Base-by-base conservation (phyloP, 92 coral and sea anemone genomes). In the Porites divaricata region DNA sequence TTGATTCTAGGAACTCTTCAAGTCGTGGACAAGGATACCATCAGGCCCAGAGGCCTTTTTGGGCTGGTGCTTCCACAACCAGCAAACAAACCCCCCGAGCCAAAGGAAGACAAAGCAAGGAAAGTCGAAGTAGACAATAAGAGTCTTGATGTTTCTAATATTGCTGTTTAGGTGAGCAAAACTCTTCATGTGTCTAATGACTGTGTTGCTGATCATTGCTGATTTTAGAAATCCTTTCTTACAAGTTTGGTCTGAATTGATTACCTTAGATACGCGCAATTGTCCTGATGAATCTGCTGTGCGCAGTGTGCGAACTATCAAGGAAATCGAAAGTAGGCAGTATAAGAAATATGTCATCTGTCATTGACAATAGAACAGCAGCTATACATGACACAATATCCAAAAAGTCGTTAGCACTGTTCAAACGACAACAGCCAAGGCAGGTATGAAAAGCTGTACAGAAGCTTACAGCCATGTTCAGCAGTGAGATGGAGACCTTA, bases 1-100 rank as follows among this genome's bases (percentile, higher is more conserved):
- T 62, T 62, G 66, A 62, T 62, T 5, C 67, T 16, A 14, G 25
- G n/a, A 5, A 62, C 22, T 62, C 54, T 45, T 22, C 74, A 41
- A 62, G n/a, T n/a, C n/a, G 75, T 25, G 84, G 77, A 9, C 75
- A 56, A 16, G 68, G 53, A 73, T 23, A 54, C 53, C n/a, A n/a
- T n/a, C 83, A 24, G 14, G 20, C 10, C 61, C 28, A 81, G 66
- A 80, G 12, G 83, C 71, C 81, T 85, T 89, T 89, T 89, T 89
- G 79, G 93, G 88, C 85, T 51, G 63, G 76, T 58, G n/a, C n/a
- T n/a, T n/a, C n/a, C n/a, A n/a, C n/a, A n/a, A n/a, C n/a, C n/a
- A n/a, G n/a, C n/a, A n/a, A n/a, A n/a, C n/a, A n/a, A n/a, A n/a
- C n/a, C n/a, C n/a, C n/a, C n/a, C n/a, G n/a, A n/a, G n/a, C n/a